A percentile compares a stretch with the other conserved stretches of the same genome.
These are phyloP conservation scores for Nylanderia fulva DNA, from an alignment of 1,140 invertebrate genomes.

Conservation along the genomic window DNA sequence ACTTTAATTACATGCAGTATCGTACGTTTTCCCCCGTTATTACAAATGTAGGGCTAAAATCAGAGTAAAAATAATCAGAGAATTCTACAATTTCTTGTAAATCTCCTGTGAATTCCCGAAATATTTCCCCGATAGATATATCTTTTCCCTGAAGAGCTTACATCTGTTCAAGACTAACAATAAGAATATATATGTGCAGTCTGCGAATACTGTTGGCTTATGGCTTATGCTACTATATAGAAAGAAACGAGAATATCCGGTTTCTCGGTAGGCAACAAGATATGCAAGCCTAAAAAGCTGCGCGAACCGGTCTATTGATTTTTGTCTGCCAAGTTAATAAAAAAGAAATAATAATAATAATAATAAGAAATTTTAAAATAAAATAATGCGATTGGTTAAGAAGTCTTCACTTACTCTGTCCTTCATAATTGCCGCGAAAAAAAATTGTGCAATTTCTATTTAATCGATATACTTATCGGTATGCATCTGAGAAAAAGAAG, in stretches of 20 bases:
- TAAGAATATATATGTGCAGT: no score
- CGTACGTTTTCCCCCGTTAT: neutral
- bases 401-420: neutral
- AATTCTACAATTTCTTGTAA: neutral
- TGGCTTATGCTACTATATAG: no score
- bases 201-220: neutral
- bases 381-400: neutral
- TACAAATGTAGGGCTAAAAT: neutral
- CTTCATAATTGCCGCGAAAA: neutral
- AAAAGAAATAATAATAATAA: neutral
- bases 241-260: conserved; percentile 56
- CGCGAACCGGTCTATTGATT: neutral
- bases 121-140: neutral
- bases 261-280: conserved; percentile 10
- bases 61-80: neutral
- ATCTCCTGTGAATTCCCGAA: neutral
- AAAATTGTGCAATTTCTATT: neutral
- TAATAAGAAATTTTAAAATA: neutral
- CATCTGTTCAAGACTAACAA: neutral
- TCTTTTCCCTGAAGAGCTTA: neutral
- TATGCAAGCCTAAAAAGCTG: conserved; percentile 13
- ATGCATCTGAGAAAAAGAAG: neutral
- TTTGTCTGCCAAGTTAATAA: conserved; percentile 84
- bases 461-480: neutral
- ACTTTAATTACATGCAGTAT: neutral